Evolutionary conservation across 2,888 invertebrate genomes (phyloP).

Genomic region (Ochropacha duplaris): DNA sequence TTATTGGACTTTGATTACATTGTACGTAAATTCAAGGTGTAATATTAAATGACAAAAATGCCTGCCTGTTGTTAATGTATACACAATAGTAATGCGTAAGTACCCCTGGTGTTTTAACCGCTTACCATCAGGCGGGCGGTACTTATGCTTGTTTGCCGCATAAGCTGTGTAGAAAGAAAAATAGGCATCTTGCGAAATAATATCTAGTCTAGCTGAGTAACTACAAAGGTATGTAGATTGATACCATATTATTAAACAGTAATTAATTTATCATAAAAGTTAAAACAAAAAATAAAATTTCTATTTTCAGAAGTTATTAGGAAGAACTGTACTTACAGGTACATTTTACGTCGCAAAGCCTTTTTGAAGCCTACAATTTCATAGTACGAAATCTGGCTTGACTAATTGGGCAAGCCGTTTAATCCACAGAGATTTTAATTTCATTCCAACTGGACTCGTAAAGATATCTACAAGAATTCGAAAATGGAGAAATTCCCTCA

Average conservation of each 20-base stretch:
- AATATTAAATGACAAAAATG: background rate
- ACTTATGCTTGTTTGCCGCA: no score
- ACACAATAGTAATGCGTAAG: no score
- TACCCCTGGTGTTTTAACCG: no score
- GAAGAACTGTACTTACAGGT: background rate
- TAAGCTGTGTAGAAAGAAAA: no score
- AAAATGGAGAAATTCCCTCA: conserved; percentile 1
- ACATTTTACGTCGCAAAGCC: background rate
- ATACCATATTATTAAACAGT: no score
- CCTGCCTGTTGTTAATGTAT: background rate
- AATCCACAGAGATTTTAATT: conserved; percentile 2
- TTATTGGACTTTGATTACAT: background rate
- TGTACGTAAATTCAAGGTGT: background rate
- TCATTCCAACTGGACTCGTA: conserved; percentile 11
- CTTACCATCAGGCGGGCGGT: no score
- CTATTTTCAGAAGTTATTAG: background rate
- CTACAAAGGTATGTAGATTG: no score
- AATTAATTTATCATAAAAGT: no score
- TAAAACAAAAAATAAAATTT: background rate
- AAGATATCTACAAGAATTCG: conserved; percentile 6
- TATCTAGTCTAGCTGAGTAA: no score
- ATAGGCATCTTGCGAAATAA: no score
- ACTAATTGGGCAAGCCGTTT: conserved; percentile 1
- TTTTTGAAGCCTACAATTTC: background rate
- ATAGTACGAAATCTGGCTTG: background rate